phyloP scores from a whole-genome alignment of 2,113 vertebrate genomes.

The Chlamydotis undulata region DNA sequence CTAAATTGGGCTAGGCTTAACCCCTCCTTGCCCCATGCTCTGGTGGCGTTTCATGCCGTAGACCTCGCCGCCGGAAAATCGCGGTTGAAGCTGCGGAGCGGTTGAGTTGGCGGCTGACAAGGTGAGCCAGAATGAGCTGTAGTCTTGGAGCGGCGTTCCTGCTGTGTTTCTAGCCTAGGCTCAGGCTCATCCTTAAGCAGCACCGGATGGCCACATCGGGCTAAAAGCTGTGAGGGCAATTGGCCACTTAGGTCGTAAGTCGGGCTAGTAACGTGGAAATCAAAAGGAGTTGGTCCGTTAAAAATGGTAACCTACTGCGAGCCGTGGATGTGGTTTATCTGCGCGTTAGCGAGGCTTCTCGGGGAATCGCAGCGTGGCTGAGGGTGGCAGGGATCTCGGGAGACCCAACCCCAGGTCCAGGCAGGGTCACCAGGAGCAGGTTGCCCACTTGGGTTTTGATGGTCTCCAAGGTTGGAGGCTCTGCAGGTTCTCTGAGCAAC shows the following conservation, averaged over 20 bases:
- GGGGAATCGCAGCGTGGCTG: not conserved
- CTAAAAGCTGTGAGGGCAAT: not conserved
- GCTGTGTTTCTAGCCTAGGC: not conserved
- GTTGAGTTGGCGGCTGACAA: not conserved
- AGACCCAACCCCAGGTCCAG: not conserved
- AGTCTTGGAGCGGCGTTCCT: not conserved
- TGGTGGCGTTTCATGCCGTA: accelerated
- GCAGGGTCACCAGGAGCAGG: not conserved
- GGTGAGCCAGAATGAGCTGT: not conserved
- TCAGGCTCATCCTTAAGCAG: not conserved
- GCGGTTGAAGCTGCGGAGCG: not conserved
- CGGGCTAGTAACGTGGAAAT: not conserved
- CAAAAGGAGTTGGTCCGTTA: not conserved
- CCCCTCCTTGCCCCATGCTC: accelerated
- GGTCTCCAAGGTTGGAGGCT: not conserved
- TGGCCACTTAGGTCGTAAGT: not conserved
- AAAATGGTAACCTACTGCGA: not conserved
- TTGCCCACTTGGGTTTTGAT: not conserved
- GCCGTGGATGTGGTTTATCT: not conserved
- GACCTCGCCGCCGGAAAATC: not conserved
- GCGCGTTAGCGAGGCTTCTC: not conserved
- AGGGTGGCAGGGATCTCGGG: not conserved
- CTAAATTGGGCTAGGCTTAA: not conserved
- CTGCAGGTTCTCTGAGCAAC: not conserved
- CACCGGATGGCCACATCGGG: accelerated